Evolutionary conservation across 92 coral and sea anemone species (phyloP), one percentile per base, ranked within the genome.

Genomic region (Zoanthus sansibaricus): DNA sequence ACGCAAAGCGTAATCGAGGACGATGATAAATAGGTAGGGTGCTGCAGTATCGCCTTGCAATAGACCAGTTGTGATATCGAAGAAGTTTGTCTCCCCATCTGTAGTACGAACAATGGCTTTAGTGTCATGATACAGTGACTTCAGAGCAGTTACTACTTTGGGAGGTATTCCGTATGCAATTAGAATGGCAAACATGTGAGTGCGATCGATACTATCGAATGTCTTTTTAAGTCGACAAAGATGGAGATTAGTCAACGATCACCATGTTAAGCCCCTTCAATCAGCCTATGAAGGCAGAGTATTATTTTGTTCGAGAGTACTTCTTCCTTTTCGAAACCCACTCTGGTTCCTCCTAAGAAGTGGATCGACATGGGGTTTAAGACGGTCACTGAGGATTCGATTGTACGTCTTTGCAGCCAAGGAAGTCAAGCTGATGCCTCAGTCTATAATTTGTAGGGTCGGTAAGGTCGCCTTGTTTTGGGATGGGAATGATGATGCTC

Each of bases 401-500:
- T 72, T 72, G 77, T 72, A 72, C 52, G 77, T 72, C 77, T 44
- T 72, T 0, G 55, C 77, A 0, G 77, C 77, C 25, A 73, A n/a
- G 25, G 77, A 72, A 4, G 52, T 72, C 17, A 72, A n/a, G 52
- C 56, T 72, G 54, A 72, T 72, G 21, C 77, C 77, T 44, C 25
- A 25, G 25, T 25, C 77, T 72, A 72, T 42, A 72, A 30, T 72
- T 72, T 3, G 77, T 72, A 12, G 77, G 55, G 77, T 72, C 77
- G n/a, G 20, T 72, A 12, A 45, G 21, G 77, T 72, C 77, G 25
- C 77, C 77, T 72, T 44, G 77, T 72, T 72, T 72, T 14, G 77
- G 56, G 55, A 75, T 75, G 62, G 79, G 79, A 18, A 49, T 75
- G 62, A 75, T 49, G 64, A 75, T 4, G 42, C 79, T 75, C 44